phyloP scores from a whole-genome alignment of 2,888 invertebrate species.

The Clivina fossor region DNA sequence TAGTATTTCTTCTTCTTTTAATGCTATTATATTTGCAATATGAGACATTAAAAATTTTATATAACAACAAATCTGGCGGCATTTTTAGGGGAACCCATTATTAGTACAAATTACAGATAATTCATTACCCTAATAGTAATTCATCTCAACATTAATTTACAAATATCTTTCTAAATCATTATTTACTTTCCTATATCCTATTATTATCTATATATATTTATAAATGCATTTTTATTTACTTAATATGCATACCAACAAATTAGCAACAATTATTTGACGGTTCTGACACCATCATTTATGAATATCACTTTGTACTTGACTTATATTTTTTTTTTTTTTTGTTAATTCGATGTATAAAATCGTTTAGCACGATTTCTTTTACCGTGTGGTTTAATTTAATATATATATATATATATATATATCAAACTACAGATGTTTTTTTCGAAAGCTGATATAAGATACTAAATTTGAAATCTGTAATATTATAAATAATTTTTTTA shows the following conservation, averaged over 20 bases:
- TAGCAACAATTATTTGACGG: constrained; percentile 19
- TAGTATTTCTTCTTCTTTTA: not conserved
- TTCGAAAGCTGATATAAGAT: too few species aligned
- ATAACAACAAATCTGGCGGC: constrained; percentile 15
- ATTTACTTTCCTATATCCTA: constrained; percentile 8
- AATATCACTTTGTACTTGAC: constrained; percentile 34
- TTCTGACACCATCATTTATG: constrained; percentile 20
- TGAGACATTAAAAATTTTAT: constrained; percentile 17
- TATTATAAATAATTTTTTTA: too few species aligned
- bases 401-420: too few species aligned
- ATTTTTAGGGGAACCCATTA: constrained; percentile 25
- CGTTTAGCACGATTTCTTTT: constrained; percentile 21
- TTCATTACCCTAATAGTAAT: constrained; percentile 14
- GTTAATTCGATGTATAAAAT: constrained; percentile 34
- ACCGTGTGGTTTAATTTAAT: too few species aligned
- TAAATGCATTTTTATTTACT: not conserved
- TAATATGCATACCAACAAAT: not conserved
- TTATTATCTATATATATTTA: constrained; percentile 13
- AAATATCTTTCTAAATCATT: constrained; percentile 10
- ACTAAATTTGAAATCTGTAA: too few species aligned
- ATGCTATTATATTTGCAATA: constrained; percentile 1
- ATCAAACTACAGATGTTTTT: too few species aligned
- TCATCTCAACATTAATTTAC: constrained; percentile 20
- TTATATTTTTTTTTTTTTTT: constrained; percentile 13
- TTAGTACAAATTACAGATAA: constrained; percentile 8